A percentile compares a stretch with the other conserved stretches of the same genome.
Conservation (phyloP, 2,797 vertebrate genomes). For the Rhinogobio ventralis region DNA sequence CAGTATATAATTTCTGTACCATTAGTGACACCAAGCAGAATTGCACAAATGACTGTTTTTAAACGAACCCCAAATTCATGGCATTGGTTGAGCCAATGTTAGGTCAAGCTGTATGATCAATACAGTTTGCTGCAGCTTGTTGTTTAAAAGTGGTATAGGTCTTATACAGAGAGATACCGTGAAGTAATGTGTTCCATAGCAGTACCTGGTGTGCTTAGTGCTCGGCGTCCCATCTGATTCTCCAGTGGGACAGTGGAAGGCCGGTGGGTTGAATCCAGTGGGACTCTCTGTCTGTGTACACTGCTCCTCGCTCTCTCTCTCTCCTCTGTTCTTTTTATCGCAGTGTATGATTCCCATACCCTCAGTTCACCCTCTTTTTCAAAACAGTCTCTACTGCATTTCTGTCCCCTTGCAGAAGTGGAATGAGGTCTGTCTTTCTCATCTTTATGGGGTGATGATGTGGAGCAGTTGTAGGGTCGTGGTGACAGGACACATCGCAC, state of each 20-base stretch:
- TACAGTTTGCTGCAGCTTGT: too few relatives aligned
- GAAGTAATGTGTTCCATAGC: too few relatives aligned
- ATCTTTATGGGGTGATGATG: conserved; percentile 27
- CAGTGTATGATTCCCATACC: neutral
- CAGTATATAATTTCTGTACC: too few relatives aligned
- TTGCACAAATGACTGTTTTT: too few relatives aligned
- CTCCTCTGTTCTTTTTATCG: neutral
- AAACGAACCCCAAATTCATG: too few relatives aligned
- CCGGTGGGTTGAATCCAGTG: neutral
- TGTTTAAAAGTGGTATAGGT: too few relatives aligned
- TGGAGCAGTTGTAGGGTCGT: conserved; percentile 39
- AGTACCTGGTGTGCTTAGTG: conserved; percentile 42
- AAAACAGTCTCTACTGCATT: neutral
- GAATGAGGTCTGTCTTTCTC: conserved; percentile 33
- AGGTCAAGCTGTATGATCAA: too few relatives aligned
- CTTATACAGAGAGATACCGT: neutral
- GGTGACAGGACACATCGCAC: conserved; percentile 54
- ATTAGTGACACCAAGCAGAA: too few relatives aligned
- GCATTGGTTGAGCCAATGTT: too few relatives aligned
- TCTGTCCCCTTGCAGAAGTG: neutral
- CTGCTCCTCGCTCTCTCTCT: conserved; percentile 31
- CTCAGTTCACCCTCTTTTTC: neutral
- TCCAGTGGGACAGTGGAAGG: conserved; percentile 49
- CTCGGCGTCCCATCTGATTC: neutral
- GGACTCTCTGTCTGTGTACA: conserved; percentile 25